Conservation (phyloP, 2,113 vertebrate genomes). For the Sphyrna mokarran region DNA sequence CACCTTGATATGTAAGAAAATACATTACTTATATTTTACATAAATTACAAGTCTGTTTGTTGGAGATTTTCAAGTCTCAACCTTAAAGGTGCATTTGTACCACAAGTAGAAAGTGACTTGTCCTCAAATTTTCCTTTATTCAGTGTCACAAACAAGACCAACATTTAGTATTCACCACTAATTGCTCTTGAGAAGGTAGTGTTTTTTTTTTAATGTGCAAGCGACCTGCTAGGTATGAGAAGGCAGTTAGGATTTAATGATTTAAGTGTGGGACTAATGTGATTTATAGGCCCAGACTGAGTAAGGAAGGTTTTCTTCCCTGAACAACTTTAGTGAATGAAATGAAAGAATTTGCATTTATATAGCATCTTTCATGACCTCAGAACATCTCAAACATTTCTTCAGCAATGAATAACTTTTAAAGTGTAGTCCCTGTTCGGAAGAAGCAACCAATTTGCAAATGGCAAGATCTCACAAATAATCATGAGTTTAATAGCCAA, state of each 20-base stretch:
- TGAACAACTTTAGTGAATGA: not conserved
- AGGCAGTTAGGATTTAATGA: not conserved
- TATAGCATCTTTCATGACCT: too few relatives aligned
- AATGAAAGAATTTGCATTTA: not conserved
- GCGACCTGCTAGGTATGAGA: not conserved
- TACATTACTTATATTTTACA: conserved; percentile 23
- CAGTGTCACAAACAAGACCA: not conserved
- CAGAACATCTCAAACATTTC: too few relatives aligned
- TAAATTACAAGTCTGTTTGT: conserved; percentile 20
- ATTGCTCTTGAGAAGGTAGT: not conserved
- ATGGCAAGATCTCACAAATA: not conserved
- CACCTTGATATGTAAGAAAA: conserved; percentile 8
- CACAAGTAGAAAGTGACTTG: not conserved
- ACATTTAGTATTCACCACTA: not conserved
- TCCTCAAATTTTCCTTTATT: not conserved
- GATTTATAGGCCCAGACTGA: not conserved
- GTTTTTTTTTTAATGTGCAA: not conserved
- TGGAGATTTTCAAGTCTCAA: conserved; percentile 9
- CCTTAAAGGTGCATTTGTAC: not conserved
- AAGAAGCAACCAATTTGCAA: too few relatives aligned
- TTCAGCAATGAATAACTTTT: too few relatives aligned
- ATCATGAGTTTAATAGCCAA: too few relatives aligned
- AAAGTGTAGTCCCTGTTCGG: too few relatives aligned
- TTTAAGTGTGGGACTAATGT: not conserved
- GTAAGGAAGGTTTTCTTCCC: not conserved